phyloP scores from a whole-genome alignment of 2,888 invertebrate genomes.

The Malthinus flaveolus region DNA sequence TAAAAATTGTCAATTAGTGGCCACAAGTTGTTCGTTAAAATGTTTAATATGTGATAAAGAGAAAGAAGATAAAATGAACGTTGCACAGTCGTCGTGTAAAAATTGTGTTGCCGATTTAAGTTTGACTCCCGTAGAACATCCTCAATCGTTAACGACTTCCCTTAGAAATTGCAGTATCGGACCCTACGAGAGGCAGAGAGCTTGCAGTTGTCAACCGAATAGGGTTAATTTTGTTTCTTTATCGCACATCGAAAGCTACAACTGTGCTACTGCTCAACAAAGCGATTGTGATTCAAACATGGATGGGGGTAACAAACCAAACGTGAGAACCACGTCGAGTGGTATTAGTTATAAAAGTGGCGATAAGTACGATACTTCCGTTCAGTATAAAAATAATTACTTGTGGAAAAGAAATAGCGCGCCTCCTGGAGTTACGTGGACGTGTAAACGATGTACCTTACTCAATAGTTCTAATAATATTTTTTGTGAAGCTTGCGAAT shows the following conservation, averaged over 20 bases:
- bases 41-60: constrained; percentile 47
- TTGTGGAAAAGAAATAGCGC: constrained; percentile 47
- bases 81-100: constrained; percentile 51
- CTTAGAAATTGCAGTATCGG: constrained; percentile 46
- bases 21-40: constrained; percentile 32
- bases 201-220: constrained; percentile 47
- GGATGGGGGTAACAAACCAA: constrained; percentile 41
- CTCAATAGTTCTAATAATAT: constrained; percentile 69
- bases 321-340: constrained; percentile 52
- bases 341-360: constrained; percentile 45
- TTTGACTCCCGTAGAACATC: constrained; percentile 49
- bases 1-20: constrained; percentile 33
- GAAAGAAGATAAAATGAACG: constrained; percentile 49
- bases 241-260: constrained; percentile 50
- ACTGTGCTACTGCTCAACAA: constrained; percentile 49
- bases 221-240: constrained; percentile 47
- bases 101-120: constrained; percentile 42
- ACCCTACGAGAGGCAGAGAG: constrained; percentile 42
- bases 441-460: constrained; percentile 75
- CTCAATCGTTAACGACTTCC: constrained; percentile 34
- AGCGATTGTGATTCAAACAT: constrained; percentile 44
- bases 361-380: constrained; percentile 32
- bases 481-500: constrained; percentile 76
- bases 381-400: constrained; percentile 38
- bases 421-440: constrained; percentile 57